Conservation (phyloP, 2,888 invertebrate genomes). For the Drosophila histrio region DNA sequence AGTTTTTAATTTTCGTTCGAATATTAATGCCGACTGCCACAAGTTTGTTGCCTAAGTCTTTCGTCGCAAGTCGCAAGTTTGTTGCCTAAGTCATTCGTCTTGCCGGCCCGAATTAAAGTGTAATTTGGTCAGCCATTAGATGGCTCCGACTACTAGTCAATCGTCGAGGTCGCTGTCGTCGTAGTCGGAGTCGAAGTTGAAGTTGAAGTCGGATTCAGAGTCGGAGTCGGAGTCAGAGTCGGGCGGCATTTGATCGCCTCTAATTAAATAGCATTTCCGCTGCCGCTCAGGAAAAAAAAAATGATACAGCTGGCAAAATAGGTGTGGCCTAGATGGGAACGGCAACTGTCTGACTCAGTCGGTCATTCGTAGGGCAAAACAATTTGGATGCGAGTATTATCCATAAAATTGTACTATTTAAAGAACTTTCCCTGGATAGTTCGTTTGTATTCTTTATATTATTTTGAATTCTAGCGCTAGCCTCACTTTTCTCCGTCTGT, state of each 20-base stretch:
- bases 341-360: constrained; percentile 25
- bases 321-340: constrained; percentile 63
- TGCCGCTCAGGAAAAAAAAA: constrained; percentile 63
- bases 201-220: not conserved
- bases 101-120: constrained; percentile 72
- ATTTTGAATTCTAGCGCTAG: not conserved
- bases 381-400: constrained; percentile 16
- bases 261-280: constrained; percentile 80
- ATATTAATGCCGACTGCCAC: constrained; percentile 57
- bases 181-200: not conserved
- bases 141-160: constrained; percentile 25
- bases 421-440: constrained; percentile 42
- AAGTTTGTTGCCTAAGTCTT: constrained; percentile 53
- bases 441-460: not conserved
- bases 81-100: constrained; percentile 71
- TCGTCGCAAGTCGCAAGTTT: constrained; percentile 44
- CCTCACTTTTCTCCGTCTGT: not conserved
- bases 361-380: constrained; percentile 17
- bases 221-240: constrained; percentile 6
- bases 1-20: constrained; percentile 76
- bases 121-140: constrained; percentile 77
- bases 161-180: constrained; percentile 22
- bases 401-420: constrained; percentile 27
- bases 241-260: constrained; percentile 75
- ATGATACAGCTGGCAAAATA: constrained; percentile 63